phyloP scores from a whole-genome alignment of 2,888 invertebrate species.

The Hetaerina titia region DNA sequence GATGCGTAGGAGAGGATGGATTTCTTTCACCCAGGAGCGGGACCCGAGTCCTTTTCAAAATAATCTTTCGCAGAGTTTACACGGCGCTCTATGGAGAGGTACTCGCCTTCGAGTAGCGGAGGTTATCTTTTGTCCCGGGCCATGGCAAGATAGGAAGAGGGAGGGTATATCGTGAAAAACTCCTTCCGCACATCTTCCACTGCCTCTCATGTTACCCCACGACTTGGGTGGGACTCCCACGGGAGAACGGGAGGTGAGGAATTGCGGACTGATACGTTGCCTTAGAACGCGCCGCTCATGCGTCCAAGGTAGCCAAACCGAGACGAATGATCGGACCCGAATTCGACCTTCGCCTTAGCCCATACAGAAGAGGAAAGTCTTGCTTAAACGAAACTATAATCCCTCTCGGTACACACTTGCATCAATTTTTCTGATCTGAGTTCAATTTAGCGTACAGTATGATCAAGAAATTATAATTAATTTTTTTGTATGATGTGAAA shows the following conservation, averaged over 20 bases:
- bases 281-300: background rate
- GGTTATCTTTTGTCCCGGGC: background rate
- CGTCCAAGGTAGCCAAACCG: background rate
- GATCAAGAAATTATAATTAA: too few relatives aligned
- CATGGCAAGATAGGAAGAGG: background rate
- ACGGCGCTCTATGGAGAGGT: background rate
- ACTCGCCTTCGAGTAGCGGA: background rate
- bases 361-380: background rate
- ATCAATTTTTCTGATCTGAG: too few relatives aligned
- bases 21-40: background rate
- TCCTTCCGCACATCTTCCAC: background rate
- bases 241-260: background rate
- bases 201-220: background rate
- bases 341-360: background rate
- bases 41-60: background rate
- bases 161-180: background rate
- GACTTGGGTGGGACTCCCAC: background rate
- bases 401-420: background rate
- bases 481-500: too few relatives aligned
- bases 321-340: background rate
- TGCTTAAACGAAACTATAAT: background rate
- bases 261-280: background rate
- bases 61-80: slow-evolving; percentile 2
- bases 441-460: too few relatives aligned
- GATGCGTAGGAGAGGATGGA: background rate